These are phyloP conservation scores for Adelognathus sp. DNA, from an alignment of 2,888 invertebrate species.

Conservation along the genomic window DNA sequence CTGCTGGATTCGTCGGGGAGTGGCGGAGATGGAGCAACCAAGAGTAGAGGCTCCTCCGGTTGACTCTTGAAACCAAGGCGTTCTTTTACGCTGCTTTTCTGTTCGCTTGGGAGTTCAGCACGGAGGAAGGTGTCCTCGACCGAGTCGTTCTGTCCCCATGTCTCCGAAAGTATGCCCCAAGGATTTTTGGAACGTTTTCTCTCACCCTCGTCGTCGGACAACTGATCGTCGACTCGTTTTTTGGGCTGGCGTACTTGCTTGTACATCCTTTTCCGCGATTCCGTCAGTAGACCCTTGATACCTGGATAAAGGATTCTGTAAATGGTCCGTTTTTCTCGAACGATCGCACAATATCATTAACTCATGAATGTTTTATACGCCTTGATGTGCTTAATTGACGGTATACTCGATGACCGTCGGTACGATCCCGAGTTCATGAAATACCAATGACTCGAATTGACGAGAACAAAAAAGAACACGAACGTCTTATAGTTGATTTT, in stretches of 20 bases:
- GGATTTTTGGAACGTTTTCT: slow-evolving; percentile 84
- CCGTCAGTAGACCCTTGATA: slow-evolving; percentile 81
- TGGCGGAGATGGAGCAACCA: slow-evolving; percentile 21
- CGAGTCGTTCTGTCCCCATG: slow-evolving; percentile 87
- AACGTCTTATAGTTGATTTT: too few species aligned
- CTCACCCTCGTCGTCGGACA: slow-evolving; percentile 46
- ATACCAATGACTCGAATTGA: too few species aligned
- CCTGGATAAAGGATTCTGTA: slow-evolving; percentile 66
- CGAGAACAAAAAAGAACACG: too few species aligned
- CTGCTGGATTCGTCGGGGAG: slow-evolving; percentile 78
- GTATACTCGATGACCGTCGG: too few species aligned
- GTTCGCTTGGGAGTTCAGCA: slow-evolving; percentile 71
- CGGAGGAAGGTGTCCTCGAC: slow-evolving; percentile 82
- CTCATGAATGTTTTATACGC: too few species aligned
- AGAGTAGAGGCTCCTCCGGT: slow-evolving; percentile 12
- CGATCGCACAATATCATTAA: not conserved
- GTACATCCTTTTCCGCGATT: slow-evolving; percentile 80
- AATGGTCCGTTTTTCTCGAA: not conserved
- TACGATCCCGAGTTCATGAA: too few species aligned
- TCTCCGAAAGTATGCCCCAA: slow-evolving; percentile 88
- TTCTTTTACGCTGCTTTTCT: slow-evolving; percentile 69
- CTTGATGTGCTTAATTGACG: too few species aligned
- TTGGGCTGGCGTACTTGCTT: slow-evolving; percentile 68
- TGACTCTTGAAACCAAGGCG: slow-evolving; percentile 69
- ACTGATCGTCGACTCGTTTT: slow-evolving; percentile 45